Evolutionary conservation across 2,797 vertebrate genomes (phyloP).

Genomic region (Delichon dasypus): DNA sequence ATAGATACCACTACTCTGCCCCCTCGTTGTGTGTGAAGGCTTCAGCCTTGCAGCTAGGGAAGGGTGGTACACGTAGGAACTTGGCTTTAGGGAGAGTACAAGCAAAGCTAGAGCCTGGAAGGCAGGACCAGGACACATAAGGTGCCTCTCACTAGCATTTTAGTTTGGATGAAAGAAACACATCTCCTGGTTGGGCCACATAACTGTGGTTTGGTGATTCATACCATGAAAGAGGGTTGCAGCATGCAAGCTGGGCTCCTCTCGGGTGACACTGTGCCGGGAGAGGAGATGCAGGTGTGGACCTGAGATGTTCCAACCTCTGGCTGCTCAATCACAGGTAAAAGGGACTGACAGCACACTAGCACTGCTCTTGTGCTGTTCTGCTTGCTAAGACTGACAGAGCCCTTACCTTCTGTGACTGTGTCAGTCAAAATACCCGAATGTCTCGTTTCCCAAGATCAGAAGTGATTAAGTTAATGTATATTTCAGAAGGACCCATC

Average conservation of each 20-base stretch:
- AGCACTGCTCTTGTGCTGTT: neutral
- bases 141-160: neutral
- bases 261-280: fast-evolving
- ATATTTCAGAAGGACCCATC: neutral
- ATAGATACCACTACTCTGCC: neutral
- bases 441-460: neutral
- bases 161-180: neutral
- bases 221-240: fast-evolving
- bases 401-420: neutral
- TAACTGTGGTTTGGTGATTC: neutral
- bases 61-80: neutral
- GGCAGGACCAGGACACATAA: neutral
- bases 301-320: neutral
- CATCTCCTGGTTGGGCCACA: neutral
- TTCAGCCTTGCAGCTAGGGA: neutral
- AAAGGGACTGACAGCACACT: neutral
- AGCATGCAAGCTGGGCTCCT: neutral
- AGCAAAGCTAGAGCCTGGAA: neutral
- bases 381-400: neutral
- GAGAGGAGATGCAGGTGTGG: neutral
- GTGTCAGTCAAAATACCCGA: neutral
- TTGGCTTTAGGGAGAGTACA: neutral
- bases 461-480: neutral
- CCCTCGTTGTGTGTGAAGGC: neutral
- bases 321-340: neutral